phyloP scores from a whole-genome alignment of 2,888 invertebrate species.

The Callimorpha dominula region DNA sequence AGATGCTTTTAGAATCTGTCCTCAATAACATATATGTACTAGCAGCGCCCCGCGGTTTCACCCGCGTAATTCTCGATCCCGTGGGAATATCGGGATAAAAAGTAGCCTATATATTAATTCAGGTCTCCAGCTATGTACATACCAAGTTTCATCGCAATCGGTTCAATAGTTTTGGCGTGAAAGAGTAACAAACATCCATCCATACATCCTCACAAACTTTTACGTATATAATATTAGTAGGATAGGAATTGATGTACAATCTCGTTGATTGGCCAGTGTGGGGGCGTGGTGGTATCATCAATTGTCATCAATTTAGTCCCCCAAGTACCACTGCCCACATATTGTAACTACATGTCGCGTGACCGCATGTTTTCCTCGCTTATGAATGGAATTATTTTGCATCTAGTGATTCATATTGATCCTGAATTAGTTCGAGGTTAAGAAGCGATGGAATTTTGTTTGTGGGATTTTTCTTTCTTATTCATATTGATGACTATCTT shows the following conservation, averaged over 20 bases:
- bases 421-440: background rate
- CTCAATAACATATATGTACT: background rate
- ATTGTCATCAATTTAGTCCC: slow-evolving; percentile 52
- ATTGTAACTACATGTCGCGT: slow-evolving; percentile 6
- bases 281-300: slow-evolving; percentile 43
- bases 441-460: background rate
- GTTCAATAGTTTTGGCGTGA: too few species aligned
- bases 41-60: too few species aligned
- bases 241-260: slow-evolving; percentile 29
- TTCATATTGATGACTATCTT: background rate
- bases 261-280: slow-evolving; percentile 36
- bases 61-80: too few species aligned
- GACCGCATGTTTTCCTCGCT: slow-evolving; percentile 5
- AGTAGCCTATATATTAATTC: too few species aligned
- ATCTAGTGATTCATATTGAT: slow-evolving; percentile 1
- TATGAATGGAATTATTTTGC: slow-evolving; percentile 4
- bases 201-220: too few species aligned
- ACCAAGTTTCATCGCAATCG: too few species aligned
- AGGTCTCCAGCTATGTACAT: too few species aligned
- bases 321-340: slow-evolving; percentile 23
- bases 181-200: too few species aligned
- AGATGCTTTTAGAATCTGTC: background rate
- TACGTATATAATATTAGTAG: too few species aligned
- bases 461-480: background rate
- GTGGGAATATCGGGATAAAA: too few species aligned